Base-by-base conservation (phyloP, 2,888 invertebrate genomes). In the Lochmaea capreae region DNA sequence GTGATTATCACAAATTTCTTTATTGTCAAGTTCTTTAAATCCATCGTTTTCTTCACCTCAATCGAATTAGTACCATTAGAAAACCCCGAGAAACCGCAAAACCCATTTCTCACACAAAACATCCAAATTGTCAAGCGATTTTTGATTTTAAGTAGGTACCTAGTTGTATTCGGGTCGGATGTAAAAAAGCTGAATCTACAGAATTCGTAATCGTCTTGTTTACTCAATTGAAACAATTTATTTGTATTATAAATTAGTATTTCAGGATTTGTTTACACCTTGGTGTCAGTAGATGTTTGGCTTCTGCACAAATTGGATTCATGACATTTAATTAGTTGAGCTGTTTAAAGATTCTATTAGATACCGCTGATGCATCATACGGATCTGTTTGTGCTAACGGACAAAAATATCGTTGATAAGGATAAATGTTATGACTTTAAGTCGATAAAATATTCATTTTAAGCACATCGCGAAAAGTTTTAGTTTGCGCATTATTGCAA, bases 201-300 rank as follows among this genome's bases (percentile, higher is more conserved):
- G 63, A 74, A 67, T 58, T 58, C 42, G 65, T 57, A 26, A 73
- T 67, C 61, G 43, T 26, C 62, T 62, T 52, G 69, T 76, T 76
- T 73, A 71, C 43, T 61, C 62, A 68, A 52, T 73, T 67, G 62
- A 66, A 76, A 71, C 73, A 73, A 76, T 72, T 71, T 73, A 73
- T 76, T 76, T 76, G 73, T 73, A 65, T 75, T 73, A 63, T 57
- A 73, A 73, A 75, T 75, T 71, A 72, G 71, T 63, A 71, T 67
- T 65, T 73, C 70, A 65, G 52, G 65, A 71, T 71, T 67, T 74
- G 74, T 74, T 74, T 74, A 74, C 71, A 74, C 71, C 67, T 63
- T 26, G 33, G 43, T 58, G 67, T 74, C 67, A 63, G 71, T 71
- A 49, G 61, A 74, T 71, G 74, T 74, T 74, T 74, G 68, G 59